phyloP scores from a whole-genome alignment of 1,140 invertebrate species.

The Orchesella cincta region DNA sequence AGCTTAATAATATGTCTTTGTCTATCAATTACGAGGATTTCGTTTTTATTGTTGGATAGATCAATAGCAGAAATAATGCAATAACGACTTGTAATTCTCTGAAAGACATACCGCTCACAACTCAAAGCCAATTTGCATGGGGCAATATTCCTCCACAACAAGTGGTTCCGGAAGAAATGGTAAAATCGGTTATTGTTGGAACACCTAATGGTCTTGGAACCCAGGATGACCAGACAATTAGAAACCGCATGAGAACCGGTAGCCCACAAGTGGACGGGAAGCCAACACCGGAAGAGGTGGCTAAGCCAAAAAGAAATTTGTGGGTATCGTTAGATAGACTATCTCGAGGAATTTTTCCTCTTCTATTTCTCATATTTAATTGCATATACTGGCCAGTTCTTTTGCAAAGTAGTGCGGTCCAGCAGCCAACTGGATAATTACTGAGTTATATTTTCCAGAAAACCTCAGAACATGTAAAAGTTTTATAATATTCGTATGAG shows the following conservation, averaged over 20 bases:
- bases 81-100: no score
- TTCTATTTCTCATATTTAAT: slow-evolving; percentile 70
- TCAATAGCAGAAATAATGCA: no score
- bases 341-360: slow-evolving; percentile 71
- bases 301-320: slow-evolving; percentile 49
- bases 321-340: slow-evolving; percentile 70
- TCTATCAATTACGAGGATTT: slow-evolving; percentile 56
- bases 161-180: slow-evolving; percentile 55
- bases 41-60: neutral
- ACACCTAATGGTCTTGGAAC: neutral
- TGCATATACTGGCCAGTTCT: slow-evolving; percentile 69
- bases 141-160: neutral
- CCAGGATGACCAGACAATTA: neutral
- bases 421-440: no score
- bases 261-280: neutral
- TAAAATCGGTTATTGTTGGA: slow-evolving; percentile 55
- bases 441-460: no score
- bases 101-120: neutral
- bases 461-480: no score
- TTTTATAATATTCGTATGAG: no score
- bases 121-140: neutral
- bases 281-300: neutral
- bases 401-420: no score
- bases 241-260: neutral
- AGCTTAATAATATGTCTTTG: no score